A percentile compares a stretch with the other conserved stretches of the same genome.
Evolutionary conservation across 2,797 vertebrate genomes (phyloP).

Genomic region (Pampus argenteus): DNA sequence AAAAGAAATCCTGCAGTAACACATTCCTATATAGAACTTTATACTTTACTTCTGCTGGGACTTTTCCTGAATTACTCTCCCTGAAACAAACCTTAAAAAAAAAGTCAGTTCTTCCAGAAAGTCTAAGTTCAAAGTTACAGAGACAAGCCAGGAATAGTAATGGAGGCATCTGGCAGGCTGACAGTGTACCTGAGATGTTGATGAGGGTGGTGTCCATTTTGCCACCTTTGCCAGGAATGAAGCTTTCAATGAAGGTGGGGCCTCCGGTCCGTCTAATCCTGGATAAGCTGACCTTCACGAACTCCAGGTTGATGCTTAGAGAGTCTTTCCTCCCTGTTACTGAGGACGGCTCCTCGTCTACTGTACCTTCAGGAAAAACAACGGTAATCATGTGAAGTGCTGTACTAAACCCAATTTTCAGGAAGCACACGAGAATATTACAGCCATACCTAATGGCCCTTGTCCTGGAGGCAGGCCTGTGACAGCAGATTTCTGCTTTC

Average conservation of each 20-base stretch:
- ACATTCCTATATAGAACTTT: not conserved
- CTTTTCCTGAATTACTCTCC: not conserved
- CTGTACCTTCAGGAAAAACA: constrained; percentile 83
- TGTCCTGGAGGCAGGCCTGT: constrained; percentile 90
- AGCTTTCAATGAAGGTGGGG: constrained; percentile 93
- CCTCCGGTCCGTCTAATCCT: constrained; percentile 94
- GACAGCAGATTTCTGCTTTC: constrained; percentile 95
- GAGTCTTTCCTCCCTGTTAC: constrained; percentile 98
- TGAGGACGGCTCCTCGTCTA: constrained; percentile 95
- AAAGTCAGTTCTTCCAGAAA: not conserved
- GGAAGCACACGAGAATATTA: not conserved
- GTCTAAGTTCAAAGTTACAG: not conserved
- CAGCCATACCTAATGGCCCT: constrained; percentile 70
- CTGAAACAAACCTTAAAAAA: not conserved
- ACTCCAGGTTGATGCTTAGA: constrained; percentile 97
- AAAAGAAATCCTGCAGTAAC: too few species aligned
- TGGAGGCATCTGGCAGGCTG: not conserved
- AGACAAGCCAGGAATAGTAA: not conserved
- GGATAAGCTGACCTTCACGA: constrained; percentile 98
- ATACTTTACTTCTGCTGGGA: not conserved
- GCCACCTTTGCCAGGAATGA: constrained; percentile 88
- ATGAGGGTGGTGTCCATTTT: constrained; percentile 98
- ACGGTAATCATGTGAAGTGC: not conserved
- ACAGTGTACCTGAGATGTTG: constrained; percentile 94
- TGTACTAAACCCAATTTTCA: too few species aligned